Evolutionary conservation across 2,888 invertebrate genomes (phyloP), one percentile per base, ranked within the genome.

Genomic region (Apomyelois bistriatella): DNA sequence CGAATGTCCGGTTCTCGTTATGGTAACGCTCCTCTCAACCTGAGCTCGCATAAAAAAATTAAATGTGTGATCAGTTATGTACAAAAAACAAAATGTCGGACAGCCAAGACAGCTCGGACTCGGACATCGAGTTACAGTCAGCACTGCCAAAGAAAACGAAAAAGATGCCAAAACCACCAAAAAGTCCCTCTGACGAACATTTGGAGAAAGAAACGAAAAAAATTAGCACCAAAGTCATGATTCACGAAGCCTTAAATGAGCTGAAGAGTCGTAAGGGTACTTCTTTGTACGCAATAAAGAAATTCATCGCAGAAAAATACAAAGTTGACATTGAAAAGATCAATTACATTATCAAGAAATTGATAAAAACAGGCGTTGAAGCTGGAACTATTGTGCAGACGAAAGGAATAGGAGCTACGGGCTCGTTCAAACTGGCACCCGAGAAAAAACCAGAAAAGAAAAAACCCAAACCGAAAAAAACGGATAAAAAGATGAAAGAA

Each of bases 271-370:
- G 86, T 36, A 89, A 88, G 64, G 89, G 89, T 0, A 79, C 80
- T 0, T 89, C 89, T 0, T 38, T 86, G 0, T 69, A 85, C 37
- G 89, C 89, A 0, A 82, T 89, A 1, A 89, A 88, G 57, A 88
- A 86, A 36, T 78, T 75, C 30, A 64, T 89, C 4, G 66, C 70
- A 1, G 79, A 75, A 13, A 83, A 74, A 52, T 80, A 74, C 53
- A 57, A 70, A 0, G 76, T 82, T 0, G 73, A 89, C 38, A 71
- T 72, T 0, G 76, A 78, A 0, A 86, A 78, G 66, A 59, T 74
- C 0, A 82, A 78, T 6, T 73, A 75, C 54, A 53, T 78, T 0
- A 83, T 89, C 1, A 89, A 87, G 52, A 87, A 82, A 56, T 59
- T 66, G 0, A 62, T 89, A 0, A 88, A 83, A 60, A 59, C 57